Evolutionary conservation across 1,140 invertebrate genomes (phyloP).

Genomic region (Zaprionus ghesquierei): DNA sequence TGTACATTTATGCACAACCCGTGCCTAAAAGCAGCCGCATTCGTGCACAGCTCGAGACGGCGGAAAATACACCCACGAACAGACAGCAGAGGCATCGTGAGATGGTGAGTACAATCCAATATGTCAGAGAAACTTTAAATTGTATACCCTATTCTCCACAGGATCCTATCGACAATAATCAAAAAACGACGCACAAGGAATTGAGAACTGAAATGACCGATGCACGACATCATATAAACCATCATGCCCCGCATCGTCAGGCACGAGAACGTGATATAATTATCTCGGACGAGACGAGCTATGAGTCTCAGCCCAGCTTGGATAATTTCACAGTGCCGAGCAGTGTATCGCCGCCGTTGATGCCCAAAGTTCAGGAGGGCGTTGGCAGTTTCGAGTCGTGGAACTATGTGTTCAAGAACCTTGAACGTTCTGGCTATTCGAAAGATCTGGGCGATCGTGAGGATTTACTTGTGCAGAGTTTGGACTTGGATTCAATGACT

Average conservation of each 20-base stretch:
- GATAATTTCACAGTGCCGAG: conserved; percentile 63
- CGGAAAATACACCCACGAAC: conserved; percentile 44
- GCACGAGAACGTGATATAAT: conserved; percentile 52
- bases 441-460: conserved; percentile 84
- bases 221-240: conserved; percentile 1
- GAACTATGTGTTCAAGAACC: conserved; percentile 90
- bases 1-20: conserved; percentile 72
- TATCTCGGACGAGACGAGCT: conserved; percentile 57
- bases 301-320: conserved; percentile 79
- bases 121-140: not conserved
- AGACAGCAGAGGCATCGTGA: conserved; percentile 46
- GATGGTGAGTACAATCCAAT: conserved; percentile 36
- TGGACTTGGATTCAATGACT: conserved; percentile 70
- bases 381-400: conserved; percentile 88
- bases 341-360: conserved; percentile 62
- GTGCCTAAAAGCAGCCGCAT: conserved; percentile 64
- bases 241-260: not conserved
- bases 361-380: conserved; percentile 83
- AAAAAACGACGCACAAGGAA: conserved; percentile 70
- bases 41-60: conserved; percentile 37
- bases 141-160: not conserved
- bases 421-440: conserved; percentile 88
- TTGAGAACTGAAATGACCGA: conserved; percentile 57
- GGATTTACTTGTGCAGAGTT: conserved; percentile 72
- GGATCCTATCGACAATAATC: conserved; percentile 73